Evolutionary conservation across 2,888 invertebrate species (phyloP), one percentile per base, ranked within the genome.

Genomic region (Bugulina stolonifera): DNA sequence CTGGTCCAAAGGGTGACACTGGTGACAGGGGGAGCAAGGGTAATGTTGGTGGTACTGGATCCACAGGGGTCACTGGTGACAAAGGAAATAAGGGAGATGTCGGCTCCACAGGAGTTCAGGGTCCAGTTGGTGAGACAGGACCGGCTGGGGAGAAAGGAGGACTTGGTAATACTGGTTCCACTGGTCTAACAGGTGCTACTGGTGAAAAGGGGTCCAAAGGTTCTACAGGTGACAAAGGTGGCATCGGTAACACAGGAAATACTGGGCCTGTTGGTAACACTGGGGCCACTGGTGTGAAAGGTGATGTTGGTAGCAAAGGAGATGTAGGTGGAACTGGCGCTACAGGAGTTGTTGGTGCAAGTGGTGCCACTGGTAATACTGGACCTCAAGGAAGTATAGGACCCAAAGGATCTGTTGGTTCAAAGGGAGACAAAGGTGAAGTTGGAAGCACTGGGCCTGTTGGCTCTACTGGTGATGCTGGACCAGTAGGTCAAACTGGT

Each of bases 361-460:
- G n/a, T 25, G 70, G 70, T 5, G 35, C n/a, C 2, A 70, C 70
- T 23, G 70, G 70, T 23, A n/a, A 18, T 5, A 54, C 54, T 27
- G 70, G 70, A 35, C 70, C 35, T 5, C 70, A 70, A 43, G 70
- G 70, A 3, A n/a, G 29, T 5, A 70, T 52, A n/a, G 70, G 70
- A 14, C 52, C 52, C 43, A 32, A 70, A 29, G 70, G 70, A 70
- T 2, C 35, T 29, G 43, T 18, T 10, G 70, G 70, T 1, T 52
- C 64, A 64, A 5, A 64, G 3, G 64, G 64, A 25, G 18, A 64
- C 2, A 27, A 64, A 32, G 64, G 64, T 5, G 10, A 64, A 25
- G 5, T 29, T 29, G 64, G 64, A 14, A 64, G 32, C 64, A 64
- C 64, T 32, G 64, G 64, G 27, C 29, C 64, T 14, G 27, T 27